phyloP scores from a whole-genome alignment of 2,888 invertebrate species.

The Caenorhabditis doughertyi region DNA sequence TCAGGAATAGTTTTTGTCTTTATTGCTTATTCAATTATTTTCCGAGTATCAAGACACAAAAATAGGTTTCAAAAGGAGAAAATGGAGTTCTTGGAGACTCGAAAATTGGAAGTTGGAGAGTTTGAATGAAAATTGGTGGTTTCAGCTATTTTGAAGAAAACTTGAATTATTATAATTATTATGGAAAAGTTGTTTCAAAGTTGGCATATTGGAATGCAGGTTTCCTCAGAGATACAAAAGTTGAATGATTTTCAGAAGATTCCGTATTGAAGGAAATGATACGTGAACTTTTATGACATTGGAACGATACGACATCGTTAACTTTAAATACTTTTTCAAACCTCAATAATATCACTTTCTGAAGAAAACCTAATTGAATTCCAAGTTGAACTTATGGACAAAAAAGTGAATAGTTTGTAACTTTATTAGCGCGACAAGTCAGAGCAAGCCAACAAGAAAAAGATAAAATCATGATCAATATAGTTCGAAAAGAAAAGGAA shows the following conservation, averaged over 20 bases:
- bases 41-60: not conserved
- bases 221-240: too few relatives aligned
- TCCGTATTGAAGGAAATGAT: too few relatives aligned
- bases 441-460: not conserved
- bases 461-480: not conserved
- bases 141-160: not conserved
- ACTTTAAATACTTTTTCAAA: too few relatives aligned
- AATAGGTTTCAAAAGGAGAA: not conserved
- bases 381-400: not conserved
- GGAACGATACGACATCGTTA: not conserved
- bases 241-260: too few relatives aligned
- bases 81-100: not conserved
- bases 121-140: not conserved
- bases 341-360: too few relatives aligned
- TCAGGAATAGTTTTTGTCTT: not conserved
- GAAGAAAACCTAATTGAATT: too few relatives aligned
- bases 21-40: slow-evolving; percentile 17
- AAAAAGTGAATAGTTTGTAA: not conserved
- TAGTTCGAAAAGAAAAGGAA: too few relatives aligned
- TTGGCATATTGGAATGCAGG: too few relatives aligned
- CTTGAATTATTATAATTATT: too few relatives aligned
- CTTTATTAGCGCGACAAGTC: too few relatives aligned
- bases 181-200: too few relatives aligned
- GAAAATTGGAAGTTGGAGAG: not conserved
- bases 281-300: too few relatives aligned